Base-by-base conservation (phyloP, 2,113 vertebrate species). In the zebrafish (Danio rerio) region DNA sequence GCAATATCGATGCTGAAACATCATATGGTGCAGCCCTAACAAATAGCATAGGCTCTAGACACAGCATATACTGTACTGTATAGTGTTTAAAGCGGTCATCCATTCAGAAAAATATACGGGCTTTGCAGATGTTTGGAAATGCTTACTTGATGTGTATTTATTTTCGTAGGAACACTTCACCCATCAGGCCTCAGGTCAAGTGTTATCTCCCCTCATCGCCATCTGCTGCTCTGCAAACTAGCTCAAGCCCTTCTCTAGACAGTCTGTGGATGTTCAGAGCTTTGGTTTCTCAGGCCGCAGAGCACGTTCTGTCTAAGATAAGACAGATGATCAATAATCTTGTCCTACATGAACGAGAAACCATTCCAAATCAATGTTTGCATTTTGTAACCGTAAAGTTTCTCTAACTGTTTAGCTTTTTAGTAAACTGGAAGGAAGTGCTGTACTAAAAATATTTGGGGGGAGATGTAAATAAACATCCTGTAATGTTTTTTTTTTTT, bases 161-260 rank as follows among this genome's bases (percentile, higher is more conserved):
- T 82, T 84, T 77, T 75, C 65, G 49, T 40, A n/a, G n/a, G 20
- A 43, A 77, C 18, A 82, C 31, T 16, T 56, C 76, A 78, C 85
- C 80, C 81, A 86, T 90, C 86, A 85, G 31, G 45, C 62, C 83
- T 49, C 52, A 82, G 31, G 73, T 56, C 55, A 73, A 86, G 84
- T 53, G 70, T 69, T 75, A 53, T 55, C 56, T 70, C 11, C 16
- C n/a, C 49, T 73, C 11, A 45, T 43, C 71, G 18, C 13, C 40
- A 82, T 83, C 69, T 81, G 62, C 47, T 75, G 50, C 75, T 61
- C 66, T 69, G 61, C 71, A 85, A 21, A 81, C 9, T 0, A 73
- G 84, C 75, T 69, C 62, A 10, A 83, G 62, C 42, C 82, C 77
- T 49, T 83, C 52, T 43, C 62, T 42, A 83, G 63, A 73, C 65